These are phyloP conservation scores for Frankliniella fusca DNA, from an alignment of 2,888 invertebrate genomes.

Conservation along the genomic window DNA sequence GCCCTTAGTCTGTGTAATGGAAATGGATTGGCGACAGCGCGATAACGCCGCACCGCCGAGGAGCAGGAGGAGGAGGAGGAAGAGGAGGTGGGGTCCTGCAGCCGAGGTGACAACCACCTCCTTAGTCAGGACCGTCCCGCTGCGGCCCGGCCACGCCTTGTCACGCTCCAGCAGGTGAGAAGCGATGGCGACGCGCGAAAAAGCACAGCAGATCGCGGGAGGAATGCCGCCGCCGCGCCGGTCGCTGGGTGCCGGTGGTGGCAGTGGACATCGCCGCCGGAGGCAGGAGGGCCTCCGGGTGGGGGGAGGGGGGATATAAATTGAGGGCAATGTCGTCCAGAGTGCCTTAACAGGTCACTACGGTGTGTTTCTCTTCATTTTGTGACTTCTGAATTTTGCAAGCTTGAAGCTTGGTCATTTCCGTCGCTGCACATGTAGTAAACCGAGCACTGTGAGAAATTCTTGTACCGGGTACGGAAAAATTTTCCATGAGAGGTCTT, in stretches of 20 bases:
- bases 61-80: too few species aligned
- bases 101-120: constrained; percentile 11
- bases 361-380: too few species aligned
- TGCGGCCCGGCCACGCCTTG: background rate
- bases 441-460: too few species aligned
- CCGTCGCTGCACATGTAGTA: too few species aligned
- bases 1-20: constrained; percentile 15
- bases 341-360: too few species aligned
- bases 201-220: background rate
- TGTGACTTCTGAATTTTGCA: too few species aligned
- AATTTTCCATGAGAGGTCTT: too few species aligned
- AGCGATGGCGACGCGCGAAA: constrained; percentile 13
- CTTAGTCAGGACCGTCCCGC: background rate
- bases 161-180: constrained; percentile 15
- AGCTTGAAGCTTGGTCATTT: too few species aligned
- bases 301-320: too few species aligned
- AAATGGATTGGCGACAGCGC: constrained; percentile 20
- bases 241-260: background rate
- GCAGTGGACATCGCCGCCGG: background rate
- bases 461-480: too few species aligned
- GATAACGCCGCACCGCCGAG: background rate
- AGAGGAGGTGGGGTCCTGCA: background rate
- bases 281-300: too few species aligned
- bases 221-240: background rate
- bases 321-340: too few species aligned